These are phyloP conservation scores for Sphenopsis melanotis DNA, from an alignment of 2,797 vertebrate species.

Conservation along the genomic window DNA sequence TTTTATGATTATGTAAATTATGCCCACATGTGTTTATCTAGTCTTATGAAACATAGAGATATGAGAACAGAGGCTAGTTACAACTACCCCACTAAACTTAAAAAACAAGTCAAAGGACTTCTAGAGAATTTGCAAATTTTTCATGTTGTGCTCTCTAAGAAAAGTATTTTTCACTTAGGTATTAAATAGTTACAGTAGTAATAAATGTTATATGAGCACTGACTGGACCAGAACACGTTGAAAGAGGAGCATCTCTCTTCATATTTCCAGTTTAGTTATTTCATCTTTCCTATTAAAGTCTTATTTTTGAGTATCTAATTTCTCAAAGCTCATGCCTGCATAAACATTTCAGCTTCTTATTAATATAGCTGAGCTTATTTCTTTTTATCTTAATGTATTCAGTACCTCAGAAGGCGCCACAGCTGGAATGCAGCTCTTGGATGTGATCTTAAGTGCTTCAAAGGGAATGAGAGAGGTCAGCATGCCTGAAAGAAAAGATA, in stretches of 20 bases:
- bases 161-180: not conserved
- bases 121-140: not conserved
- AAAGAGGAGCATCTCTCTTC: not conserved
- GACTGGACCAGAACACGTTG: not conserved
- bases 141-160: not conserved
- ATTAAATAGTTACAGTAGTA: not conserved
- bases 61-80: not conserved
- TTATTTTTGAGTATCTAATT: constrained; percentile 41
- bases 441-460: constrained; percentile 53
- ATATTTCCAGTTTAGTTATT: not conserved
- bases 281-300: not conserved
- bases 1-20: not conserved
- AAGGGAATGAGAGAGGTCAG: constrained; percentile 45
- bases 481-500: constrained; percentile 61
- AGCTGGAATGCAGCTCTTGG: constrained; percentile 66
- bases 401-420: constrained; percentile 60
- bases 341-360: constrained; percentile 58
- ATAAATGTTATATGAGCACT: not conserved
- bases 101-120: not conserved
- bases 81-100: not conserved
- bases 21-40: not conserved
- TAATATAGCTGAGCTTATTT: constrained; percentile 50
- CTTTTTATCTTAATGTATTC: constrained; percentile 68
- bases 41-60: not conserved
- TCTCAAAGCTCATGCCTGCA: constrained; percentile 46